Base-by-base conservation (phyloP, 2,113 vertebrate genomes). In the Bubo scandiacus region DNA sequence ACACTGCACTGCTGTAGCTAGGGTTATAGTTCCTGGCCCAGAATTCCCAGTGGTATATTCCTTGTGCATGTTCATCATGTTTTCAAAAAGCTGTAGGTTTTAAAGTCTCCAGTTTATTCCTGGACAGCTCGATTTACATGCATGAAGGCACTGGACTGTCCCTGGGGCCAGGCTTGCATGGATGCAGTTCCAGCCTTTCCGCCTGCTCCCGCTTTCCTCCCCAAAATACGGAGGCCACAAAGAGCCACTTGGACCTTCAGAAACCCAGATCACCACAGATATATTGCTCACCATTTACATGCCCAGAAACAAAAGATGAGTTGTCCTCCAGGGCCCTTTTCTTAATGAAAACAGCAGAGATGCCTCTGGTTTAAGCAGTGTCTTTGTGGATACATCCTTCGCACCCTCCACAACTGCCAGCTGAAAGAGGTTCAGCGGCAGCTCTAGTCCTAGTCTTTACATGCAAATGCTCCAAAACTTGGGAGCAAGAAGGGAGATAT, bases 81-180 rank as follows among this genome's bases (percentile, higher is more conserved):
- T 92, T 92, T 86, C 67, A 83, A 57, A 66, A 89, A 83, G 26
- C 54, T 70, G 29, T n/a, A 81, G 36, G 23, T 65, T 67, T 86
- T 91, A 11, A 59, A 43, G 54, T 61, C 59, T 84, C 40, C 67
- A 12, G 13, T 72, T 77, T 88, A 68, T 63, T 92, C 52, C 58
- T n/a, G 5, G 42, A 21, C 9, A 15, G 45, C n/a, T 23, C 8
- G 1, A 36, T 84, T 81, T 61, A 45, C 0, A 0, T 34, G 51
- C 34, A 30, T 4, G 13, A 73, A 86, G 65, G 23, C 55, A 84
- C 38, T 1, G 0, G 86, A 61, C 54, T 12, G 4, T 43, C 45
- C 27, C 32, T 25, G 10, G 2, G 3, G 70, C 18, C 81, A 74
- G 47, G 61, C 43, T 72, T 80, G 14, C 6, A 2, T 51, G 38